phyloP scores from a whole-genome alignment of 2,113 vertebrate genomes.

The Gopherus flavomarginatus region DNA sequence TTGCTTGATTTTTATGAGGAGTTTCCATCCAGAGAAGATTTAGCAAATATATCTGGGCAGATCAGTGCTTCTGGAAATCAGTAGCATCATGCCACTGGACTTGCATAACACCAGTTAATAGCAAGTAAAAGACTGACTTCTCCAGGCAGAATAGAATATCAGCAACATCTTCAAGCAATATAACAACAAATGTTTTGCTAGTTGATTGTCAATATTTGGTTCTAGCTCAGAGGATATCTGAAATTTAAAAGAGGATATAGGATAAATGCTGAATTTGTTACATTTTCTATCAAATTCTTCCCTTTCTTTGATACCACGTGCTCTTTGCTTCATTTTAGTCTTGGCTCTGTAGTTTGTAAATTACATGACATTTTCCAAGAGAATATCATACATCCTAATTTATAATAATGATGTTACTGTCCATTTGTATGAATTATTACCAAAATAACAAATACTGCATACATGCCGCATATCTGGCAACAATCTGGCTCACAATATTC shows the following conservation, averaged over 20 bases:
- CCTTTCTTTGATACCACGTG: neutral
- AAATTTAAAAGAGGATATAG: neutral
- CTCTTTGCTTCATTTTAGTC: neutral
- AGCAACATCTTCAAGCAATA: neutral
- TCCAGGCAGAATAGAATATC: neutral
- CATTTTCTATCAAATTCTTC: neutral
- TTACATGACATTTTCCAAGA: neutral
- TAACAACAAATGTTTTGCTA: neutral
- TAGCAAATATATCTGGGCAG: neutral
- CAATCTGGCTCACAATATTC: neutral
- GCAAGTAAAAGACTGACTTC: neutral
- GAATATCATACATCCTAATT: neutral
- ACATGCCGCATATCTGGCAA: neutral
- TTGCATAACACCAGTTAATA: neutral
- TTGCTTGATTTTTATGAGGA: neutral
- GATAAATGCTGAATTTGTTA: neutral
- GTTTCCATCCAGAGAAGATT: neutral
- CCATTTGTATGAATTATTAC: neutral
- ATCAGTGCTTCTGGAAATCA: neutral
- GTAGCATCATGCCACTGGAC: too few species aligned
- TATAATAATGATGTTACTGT: neutral
- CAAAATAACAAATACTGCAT: neutral
- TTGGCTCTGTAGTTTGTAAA: neutral
- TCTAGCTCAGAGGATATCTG: neutral
- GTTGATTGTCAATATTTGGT: neutral